Evolutionary conservation across 1,140 invertebrate genomes (phyloP), one percentile per base, ranked within the genome.

Genomic region (Heliconius hewitsoni): DNA sequence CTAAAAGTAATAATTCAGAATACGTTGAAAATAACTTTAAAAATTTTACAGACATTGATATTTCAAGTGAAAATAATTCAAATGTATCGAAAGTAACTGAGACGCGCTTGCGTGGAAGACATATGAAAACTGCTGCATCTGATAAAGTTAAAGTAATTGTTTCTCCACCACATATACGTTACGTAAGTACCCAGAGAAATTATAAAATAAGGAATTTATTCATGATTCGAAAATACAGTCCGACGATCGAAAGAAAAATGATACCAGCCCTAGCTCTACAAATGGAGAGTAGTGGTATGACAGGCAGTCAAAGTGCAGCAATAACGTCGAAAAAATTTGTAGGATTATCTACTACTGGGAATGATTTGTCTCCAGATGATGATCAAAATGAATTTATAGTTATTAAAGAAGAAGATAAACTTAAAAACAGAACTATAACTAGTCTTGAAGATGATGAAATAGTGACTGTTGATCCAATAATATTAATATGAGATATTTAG

Each of bases 311-410:
- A 66, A 66, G 13, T 30, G 27, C 3, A 4, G 30, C 27, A 27
- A 30, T 4, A 66, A 16, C 27, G 13, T 66, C 60, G 30, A 66
- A 30, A 16, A 66, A 13, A 6, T 1, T 66, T 30, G 60, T 30
- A 16, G 11, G 3, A 1, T 4, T 11, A 5, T 66, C 60, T 3
- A 30, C 27, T 27, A 66, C 30, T 3, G 30, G 5, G 0, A 30
- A 8, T 6, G 13, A 66, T 27, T 11, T 66, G 23, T 66, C 60
- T 27, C 3, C 60, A 30, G 60, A 66, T 6, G 60, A 23, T 66
- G 60, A 66, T 66, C 60, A 66, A 13, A 66, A 16, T 30, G 60
- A 66, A 66, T 66, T 66, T n/a, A 66, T 66, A 30, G 30, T 66
- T 66, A 4, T 66, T 13, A 27, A 66, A 30, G 60, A 66, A 16